Evolutionary conservation across 2,797 vertebrate species (phyloP), one percentile per base, ranked within the genome.

Genomic region (Clamator glandarius): DNA sequence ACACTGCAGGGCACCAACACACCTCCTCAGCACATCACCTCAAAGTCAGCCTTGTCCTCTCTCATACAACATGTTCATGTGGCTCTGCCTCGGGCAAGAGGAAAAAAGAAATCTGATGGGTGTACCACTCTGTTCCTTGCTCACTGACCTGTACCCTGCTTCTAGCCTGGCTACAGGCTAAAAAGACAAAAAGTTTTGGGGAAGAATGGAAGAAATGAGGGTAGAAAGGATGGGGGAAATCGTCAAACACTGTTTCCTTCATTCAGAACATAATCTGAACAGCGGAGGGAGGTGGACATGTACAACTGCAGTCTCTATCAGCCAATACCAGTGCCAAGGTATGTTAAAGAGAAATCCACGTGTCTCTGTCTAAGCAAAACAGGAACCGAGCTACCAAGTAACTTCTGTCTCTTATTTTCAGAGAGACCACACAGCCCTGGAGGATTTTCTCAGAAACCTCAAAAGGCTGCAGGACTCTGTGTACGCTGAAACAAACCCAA

Each of bases 1-100:
- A 33, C 15, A 8, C 18, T 14, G 35, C 1, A 2, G 72, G 59
- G 54, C 31, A 68, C 41, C n/a, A 68, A 29, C 35, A 28, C 26
- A n/a, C 6, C 31, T 67, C 33, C 55, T n/a, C 70, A 67, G 3
- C 35, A 8, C 12, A 28, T 31, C 11, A 3, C 75, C 25, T 55
- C 68, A 21, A 11, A 52, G 48, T 42, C 78, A 77, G 51, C 63
- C 46, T 64, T 28, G 58, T 48, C 63, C 25, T 51, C 42, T 70
- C 48, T 26, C 3, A 1, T 39, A 41, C 73, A 19, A 18, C 26
- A 33, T 36, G 28, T 42, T 50, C 26, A n/a, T 0, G 1, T 18
- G 26, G 55, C 46, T 31, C 15, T 44, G 42, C 42, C 48, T 39
- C n/a, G 42, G 35, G 55, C 68, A 62, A n/a, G 63, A 62, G 88